phyloP scores from a whole-genome alignment of 2,113 vertebrate species.

The Bagarius yarrelli region DNA sequence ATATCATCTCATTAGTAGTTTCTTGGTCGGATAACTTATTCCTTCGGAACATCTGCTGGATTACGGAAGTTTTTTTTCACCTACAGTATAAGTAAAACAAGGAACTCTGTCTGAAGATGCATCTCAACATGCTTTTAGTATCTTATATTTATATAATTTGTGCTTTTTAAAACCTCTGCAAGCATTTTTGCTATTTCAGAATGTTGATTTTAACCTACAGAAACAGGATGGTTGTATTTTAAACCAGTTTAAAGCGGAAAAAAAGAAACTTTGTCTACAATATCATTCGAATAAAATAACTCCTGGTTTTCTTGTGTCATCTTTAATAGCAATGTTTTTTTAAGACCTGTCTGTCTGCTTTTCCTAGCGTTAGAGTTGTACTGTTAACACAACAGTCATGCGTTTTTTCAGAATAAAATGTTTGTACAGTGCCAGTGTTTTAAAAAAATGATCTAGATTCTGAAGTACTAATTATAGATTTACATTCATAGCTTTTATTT shows the following conservation, averaged over 20 bases:
- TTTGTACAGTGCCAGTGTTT: too few species aligned
- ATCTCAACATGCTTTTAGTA: neutral
- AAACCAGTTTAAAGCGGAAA: neutral
- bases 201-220: conserved; percentile 18
- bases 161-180: conserved; percentile 15
- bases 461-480: too few species aligned
- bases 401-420: too few species aligned
- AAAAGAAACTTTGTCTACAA: conserved; percentile 18
- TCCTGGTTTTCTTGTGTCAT: conserved; percentile 5
- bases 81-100: neutral
- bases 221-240: conserved; percentile 21
- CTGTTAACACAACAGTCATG: too few species aligned
- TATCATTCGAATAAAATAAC: conserved; percentile 41
- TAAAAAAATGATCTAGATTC: too few species aligned
- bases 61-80: too few species aligned
- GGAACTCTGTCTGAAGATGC: neutral
- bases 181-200: neutral
- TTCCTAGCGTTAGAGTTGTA: too few species aligned
- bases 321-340: neutral
- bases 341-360: neutral
- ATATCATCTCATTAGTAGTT: neutral
- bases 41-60: neutral
- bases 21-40: neutral
- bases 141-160: conserved; percentile 20
- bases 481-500: too few species aligned